Evolutionary conservation across 2,888 invertebrate species (phyloP).

Genomic region (Cheilosia soror): DNA sequence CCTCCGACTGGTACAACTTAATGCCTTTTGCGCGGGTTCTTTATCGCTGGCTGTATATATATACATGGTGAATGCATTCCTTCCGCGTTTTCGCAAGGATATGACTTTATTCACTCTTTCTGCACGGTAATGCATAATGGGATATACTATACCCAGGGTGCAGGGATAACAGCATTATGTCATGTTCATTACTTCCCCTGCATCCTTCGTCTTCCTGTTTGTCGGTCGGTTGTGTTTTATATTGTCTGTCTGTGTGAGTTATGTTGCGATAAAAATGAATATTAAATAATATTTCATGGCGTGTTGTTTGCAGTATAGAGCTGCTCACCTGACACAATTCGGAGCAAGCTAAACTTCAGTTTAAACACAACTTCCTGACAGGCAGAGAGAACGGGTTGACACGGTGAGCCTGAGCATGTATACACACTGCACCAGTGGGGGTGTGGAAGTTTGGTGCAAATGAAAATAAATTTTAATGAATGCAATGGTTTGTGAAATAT

Average conservation of each 20-base stretch:
- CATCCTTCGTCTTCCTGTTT: constrained; percentile 1
- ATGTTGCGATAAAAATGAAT: constrained; percentile 71
- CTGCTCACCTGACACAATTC: constrained; percentile 27
- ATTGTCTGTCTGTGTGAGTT: constrained; percentile 55
- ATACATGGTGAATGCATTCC: constrained; percentile 9
- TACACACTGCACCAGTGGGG: background rate
- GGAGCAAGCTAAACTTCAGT: constrained; percentile 1
- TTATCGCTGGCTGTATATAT: background rate
- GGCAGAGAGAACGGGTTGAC: background rate
- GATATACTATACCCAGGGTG: constrained; percentile 19
- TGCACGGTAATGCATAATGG: constrained; percentile 20
- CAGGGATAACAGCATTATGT: constrained; percentile 66
- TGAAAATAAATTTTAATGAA: constrained; percentile 19
- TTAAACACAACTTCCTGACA: constrained; percentile 21
- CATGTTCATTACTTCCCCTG: constrained; percentile 64
- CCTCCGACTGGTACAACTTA: constrained; percentile 54
- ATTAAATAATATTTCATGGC: constrained; percentile 66
- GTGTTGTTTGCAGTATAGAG: constrained; percentile 15
- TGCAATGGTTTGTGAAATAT: constrained; percentile 9
- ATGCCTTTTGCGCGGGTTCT: constrained; percentile 33
- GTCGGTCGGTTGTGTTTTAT: background rate
- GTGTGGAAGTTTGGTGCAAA: background rate
- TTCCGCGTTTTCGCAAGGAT: constrained; percentile 31
- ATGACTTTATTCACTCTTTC: constrained; percentile 53
- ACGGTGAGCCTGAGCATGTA: background rate